Evolutionary conservation across 2,888 invertebrate species (phyloP).

Genomic region (Dusona sp.): DNA sequence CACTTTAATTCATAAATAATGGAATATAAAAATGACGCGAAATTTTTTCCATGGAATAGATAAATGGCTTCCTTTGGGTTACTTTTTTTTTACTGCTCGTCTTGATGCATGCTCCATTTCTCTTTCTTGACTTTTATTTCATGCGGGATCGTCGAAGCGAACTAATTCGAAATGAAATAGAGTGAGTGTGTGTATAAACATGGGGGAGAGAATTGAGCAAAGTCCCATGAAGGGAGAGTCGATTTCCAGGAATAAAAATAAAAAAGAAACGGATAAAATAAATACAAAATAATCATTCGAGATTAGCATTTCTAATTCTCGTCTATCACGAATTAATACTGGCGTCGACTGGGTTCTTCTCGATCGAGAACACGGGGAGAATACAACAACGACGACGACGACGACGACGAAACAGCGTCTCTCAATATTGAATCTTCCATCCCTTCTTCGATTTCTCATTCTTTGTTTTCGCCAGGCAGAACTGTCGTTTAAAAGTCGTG

Average conservation of each 20-base stretch:
- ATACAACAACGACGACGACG: conserved; percentile 41
- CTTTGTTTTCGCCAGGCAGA: conserved; percentile 38
- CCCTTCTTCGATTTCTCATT: conserved; percentile 17
- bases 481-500: conserved; percentile 58
- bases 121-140: conserved; percentile 27
- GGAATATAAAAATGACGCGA: not conserved
- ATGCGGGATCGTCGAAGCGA: conserved; percentile 37
- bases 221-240: conserved; percentile 43
- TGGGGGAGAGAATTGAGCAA: conserved; percentile 6
- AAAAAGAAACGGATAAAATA: not conserved
- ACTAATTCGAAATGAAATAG: conserved; percentile 48
- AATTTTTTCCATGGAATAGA: not conserved
- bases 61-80: not conserved
- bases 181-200: not conserved
- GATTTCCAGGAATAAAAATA: conserved; percentile 33
- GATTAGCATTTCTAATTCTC: conserved; percentile 79
- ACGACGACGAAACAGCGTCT: conserved; percentile 43
- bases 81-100: not conserved
- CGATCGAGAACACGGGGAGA: conserved; percentile 59
- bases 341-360: conserved; percentile 61
- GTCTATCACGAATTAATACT: conserved; percentile 78
- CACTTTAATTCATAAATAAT: not conserved
- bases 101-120: not conserved
- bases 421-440: conserved; percentile 42
- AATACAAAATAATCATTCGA: conserved; percentile 61